Conservation (phyloP, 2,797 vertebrate genomes). For the Ctenosaura bakeri region DNA sequence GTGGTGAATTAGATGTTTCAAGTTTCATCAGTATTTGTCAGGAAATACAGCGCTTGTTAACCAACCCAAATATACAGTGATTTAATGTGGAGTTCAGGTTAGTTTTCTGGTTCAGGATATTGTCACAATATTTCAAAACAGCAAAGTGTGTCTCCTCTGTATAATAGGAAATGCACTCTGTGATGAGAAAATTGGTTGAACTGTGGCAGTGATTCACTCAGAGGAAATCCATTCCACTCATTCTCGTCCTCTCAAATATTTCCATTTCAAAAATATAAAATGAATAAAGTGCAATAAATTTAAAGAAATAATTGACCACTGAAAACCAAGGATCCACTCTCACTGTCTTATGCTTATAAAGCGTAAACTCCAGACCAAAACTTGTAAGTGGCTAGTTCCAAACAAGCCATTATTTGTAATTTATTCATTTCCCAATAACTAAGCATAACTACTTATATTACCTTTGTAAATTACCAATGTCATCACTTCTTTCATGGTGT, state of each 20-base stretch:
- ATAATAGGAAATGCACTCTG: conserved; percentile 16
- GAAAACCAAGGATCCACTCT: not conserved
- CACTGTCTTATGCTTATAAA: not conserved
- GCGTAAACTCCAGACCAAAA: not conserved
- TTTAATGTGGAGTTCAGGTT: conserved; percentile 57
- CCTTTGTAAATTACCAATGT: not conserved
- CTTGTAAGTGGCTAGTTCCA: not conserved
- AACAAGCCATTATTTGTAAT: not conserved
- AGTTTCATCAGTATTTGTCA: conserved; percentile 68
- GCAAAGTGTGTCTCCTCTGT: conserved; percentile 29
- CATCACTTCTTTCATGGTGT: not conserved
- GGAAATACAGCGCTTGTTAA: conserved; percentile 59
- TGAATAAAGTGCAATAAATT: not conserved
- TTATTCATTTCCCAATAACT: not conserved
- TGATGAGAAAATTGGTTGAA: conserved; percentile 38
- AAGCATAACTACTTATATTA: not conserved
- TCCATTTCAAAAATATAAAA: not conserved
- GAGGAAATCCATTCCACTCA: not conserved
- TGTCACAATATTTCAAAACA: conserved; percentile 44
- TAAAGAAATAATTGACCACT: not conserved
- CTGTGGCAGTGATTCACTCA: conserved; percentile 26
- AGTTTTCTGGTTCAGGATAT: conserved; percentile 59
- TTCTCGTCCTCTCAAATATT: not conserved
- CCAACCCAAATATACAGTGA: conserved; percentile 42
- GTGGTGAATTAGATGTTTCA: conserved; percentile 51